Percentiles rank a stretch among this genome's conserved stretches.
Conservation (phyloP, 2,113 vertebrate species). For the Rynchops niger region DNA sequence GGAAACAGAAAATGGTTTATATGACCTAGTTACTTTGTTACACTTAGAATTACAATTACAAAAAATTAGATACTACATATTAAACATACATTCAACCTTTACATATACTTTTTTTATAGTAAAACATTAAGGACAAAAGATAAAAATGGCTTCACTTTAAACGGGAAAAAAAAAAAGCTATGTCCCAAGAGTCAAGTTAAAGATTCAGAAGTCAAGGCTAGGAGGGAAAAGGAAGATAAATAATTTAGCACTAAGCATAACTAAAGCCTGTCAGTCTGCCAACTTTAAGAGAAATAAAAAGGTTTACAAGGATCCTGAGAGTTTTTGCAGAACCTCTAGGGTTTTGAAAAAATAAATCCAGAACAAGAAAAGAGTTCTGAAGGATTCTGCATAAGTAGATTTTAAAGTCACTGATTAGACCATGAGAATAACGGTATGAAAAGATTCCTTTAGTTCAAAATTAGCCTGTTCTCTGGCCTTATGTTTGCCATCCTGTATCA, state of each 20-base stretch:
- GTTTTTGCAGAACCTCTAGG: constrained; percentile 59
- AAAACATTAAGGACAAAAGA: constrained; percentile 61
- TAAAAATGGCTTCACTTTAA: constrained; percentile 54
- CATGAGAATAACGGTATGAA: background rate
- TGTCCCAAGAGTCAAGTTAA: constrained; percentile 64
- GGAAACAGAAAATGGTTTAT: background rate
- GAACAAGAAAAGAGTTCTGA: constrained; percentile 41
- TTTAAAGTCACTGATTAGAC: background rate
- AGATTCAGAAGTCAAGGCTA: constrained; percentile 56
- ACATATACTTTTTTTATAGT: background rate
- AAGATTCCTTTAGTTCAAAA: background rate
- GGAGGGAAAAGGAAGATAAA: constrained; percentile 67
- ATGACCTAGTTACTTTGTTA: background rate
- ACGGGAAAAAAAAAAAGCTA: background rate
- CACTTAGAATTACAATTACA: background rate
- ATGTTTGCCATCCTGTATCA: background rate
- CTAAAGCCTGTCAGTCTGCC: constrained; percentile 66
- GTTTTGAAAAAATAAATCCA: constrained; percentile 43
- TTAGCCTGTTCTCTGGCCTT: background rate
- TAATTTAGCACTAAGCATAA: constrained; percentile 75
- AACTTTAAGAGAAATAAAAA: constrained; percentile 59
- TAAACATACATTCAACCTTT: background rate
- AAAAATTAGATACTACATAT: background rate
- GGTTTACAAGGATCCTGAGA: constrained; percentile 59
- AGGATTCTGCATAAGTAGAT: background rate